These are phyloP conservation scores for Steinernema carpocapsae DNA, from an alignment of 2,888 invertebrate species.

Conservation along the genomic window DNA sequence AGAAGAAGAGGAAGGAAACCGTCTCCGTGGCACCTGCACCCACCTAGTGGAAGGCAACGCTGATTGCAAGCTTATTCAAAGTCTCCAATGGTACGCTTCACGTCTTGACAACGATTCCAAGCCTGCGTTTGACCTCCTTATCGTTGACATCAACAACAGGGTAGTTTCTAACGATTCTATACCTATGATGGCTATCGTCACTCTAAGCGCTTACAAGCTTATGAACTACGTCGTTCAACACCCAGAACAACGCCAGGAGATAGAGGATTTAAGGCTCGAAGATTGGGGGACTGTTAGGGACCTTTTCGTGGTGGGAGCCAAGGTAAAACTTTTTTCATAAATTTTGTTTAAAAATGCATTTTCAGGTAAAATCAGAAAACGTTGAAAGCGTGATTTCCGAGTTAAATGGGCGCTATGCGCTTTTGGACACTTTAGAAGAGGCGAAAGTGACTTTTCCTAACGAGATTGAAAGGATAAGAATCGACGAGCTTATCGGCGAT, in stretches of 20 bases:
- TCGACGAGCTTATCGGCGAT: slow-evolving; percentile 25
- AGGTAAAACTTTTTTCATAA: neutral
- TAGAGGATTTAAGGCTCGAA: neutral
- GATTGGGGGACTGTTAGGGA: slow-evolving; percentile 18
- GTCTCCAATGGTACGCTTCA: neutral
- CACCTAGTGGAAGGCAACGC: slow-evolving; percentile 7
- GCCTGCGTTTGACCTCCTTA: slow-evolving; percentile 14
- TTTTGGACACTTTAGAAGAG: slow-evolving; percentile 8
- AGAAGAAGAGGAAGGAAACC: slow-evolving; percentile 10
- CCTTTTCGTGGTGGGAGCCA: slow-evolving; percentile 27
- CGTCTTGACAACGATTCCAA: neutral
- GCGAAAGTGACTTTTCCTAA: slow-evolving; percentile 13
- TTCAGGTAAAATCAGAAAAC: neutral
- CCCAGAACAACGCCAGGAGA: neutral
- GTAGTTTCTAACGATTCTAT: slow-evolving; percentile 19
- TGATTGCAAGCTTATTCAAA: slow-evolving; percentile 5
- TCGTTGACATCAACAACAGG: slow-evolving; percentile 28
- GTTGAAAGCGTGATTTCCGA: slow-evolving; percentile 14
- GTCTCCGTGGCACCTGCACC: neutral
- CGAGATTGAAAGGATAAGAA: slow-evolving; percentile 8
- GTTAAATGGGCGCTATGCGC: neutral
- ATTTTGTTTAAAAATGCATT: too few relatives aligned
- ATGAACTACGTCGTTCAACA: neutral
- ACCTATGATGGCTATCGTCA: slow-evolving; percentile 13
- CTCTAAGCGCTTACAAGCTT: slow-evolving; percentile 15